Conservation (phyloP, 2,797 vertebrate genomes). For the Kryptopterus vitreolus region DNA sequence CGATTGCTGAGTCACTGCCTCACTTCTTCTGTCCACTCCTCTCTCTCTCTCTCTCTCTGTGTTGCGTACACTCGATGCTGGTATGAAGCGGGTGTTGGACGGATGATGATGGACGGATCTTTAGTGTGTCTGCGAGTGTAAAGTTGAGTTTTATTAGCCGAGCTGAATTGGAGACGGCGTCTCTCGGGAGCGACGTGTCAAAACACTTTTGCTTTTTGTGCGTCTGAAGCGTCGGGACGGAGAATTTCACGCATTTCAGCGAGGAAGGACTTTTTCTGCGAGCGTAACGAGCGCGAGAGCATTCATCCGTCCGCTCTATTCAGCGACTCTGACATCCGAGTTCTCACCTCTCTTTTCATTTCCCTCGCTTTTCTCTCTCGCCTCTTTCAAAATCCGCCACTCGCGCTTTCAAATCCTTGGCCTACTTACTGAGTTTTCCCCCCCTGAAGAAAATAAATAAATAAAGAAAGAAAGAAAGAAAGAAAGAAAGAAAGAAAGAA, state of each 20-base stretch:
- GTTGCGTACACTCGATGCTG: too few relatives aligned
- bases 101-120: neutral
- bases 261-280: neutral
- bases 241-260: constrained; percentile 13
- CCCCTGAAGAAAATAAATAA: too few relatives aligned
- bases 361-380: neutral
- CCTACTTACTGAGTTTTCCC: constrained; percentile 25
- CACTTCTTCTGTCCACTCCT: too few relatives aligned
- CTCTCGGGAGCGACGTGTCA: constrained; percentile 9
- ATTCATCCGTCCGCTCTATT: constrained; percentile 16
- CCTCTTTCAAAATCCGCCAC: neutral
- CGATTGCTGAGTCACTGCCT: too few relatives aligned
- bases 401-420: constrained; percentile 9
- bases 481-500: too few relatives aligned
- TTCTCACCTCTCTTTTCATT: constrained; percentile 5
- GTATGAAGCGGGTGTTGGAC: constrained; percentile 4
- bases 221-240: neutral
- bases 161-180: neutral
- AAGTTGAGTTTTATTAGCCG: constrained; percentile 15
- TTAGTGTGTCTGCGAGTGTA: neutral
- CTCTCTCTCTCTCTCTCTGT: too few relatives aligned
- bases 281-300: neutral
- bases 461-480: too few relatives aligned
- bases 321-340: constrained; percentile 4
- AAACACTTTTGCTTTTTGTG: constrained; percentile 16